Percentiles rank a stretch among this genome's conserved stretches.
phyloP scores from a whole-genome alignment of 2,888 invertebrate species.

The Drosophila melanosoma region DNA sequence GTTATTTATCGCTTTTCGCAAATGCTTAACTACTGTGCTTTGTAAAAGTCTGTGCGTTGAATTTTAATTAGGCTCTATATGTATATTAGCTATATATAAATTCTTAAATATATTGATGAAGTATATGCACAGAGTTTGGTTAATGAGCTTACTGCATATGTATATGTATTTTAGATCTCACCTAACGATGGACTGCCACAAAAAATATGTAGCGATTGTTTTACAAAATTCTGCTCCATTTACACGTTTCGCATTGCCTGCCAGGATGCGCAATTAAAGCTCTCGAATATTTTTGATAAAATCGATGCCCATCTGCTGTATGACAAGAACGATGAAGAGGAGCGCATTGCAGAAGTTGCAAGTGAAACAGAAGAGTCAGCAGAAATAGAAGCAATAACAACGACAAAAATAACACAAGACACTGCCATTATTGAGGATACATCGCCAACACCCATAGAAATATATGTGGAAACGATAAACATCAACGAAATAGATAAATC shows the following conservation, averaged over 20 bases:
- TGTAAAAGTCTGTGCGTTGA: background rate
- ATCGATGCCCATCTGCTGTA: conserved; percentile 77
- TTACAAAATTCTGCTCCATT: conserved; percentile 80
- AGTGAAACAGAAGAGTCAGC: conserved; percentile 8
- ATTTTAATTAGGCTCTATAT: background rate
- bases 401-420: conserved; percentile 42
- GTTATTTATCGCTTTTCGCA: background rate
- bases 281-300: conserved; percentile 81
- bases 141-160: background rate
- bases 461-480: conserved; percentile 49
- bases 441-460: conserved; percentile 42
- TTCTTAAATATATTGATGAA: background rate
- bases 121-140: background rate
- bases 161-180: conserved; percentile 60
- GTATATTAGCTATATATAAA: background rate
- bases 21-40: background rate
- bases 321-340: conserved; percentile 52
- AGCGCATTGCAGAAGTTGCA: conserved; percentile 3
- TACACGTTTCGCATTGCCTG: conserved; percentile 77
- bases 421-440: conserved; percentile 69
- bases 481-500: conserved; percentile 31
- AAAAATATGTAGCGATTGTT: conserved; percentile 82
- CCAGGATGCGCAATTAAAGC: conserved; percentile 77
- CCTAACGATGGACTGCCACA: conserved; percentile 81
- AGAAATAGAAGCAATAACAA: conserved; percentile 30